Conservation (phyloP, 2,797 vertebrate genomes). For the Tinamus major region DNA sequence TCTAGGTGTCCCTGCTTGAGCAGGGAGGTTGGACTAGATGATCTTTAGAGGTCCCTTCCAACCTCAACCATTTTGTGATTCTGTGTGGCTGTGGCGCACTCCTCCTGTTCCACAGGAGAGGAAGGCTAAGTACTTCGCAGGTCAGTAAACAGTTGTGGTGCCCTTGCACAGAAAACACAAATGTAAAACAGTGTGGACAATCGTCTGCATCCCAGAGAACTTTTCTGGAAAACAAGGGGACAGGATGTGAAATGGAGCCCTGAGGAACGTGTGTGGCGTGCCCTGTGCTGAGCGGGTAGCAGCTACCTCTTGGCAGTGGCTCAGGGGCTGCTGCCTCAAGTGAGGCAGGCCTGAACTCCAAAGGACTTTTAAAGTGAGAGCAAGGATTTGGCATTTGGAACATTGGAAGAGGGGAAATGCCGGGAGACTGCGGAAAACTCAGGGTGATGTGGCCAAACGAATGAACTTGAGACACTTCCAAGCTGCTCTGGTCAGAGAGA, state of each 20-base stretch:
- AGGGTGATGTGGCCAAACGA: not conserved
- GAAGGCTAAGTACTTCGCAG: not conserved
- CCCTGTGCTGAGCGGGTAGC: not conserved
- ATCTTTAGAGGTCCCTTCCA: too few species aligned
- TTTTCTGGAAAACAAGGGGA: not conserved
- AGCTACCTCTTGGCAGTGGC: too few species aligned
- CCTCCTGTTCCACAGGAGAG: not conserved
- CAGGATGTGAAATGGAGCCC: not conserved
- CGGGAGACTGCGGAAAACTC: not conserved
- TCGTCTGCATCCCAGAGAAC: not conserved
- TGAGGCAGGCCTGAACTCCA: not conserved
- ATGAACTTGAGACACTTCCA: not conserved
- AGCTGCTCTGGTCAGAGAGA: not conserved
- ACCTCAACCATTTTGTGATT: too few species aligned
- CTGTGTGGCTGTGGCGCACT: not conserved
- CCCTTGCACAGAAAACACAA: not conserved
- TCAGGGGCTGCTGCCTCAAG: not conserved
- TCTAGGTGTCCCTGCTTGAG: too few species aligned
- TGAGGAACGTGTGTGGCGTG: not conserved
- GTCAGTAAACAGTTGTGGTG: not conserved
- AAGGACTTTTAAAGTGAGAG: slow-evolving; percentile 13
- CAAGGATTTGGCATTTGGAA: slow-evolving; percentile 1
- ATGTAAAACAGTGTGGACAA: rapidly evolving
- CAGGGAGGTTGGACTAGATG: too few species aligned
- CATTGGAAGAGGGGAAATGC: not conserved